phyloP scores from a whole-genome alignment of 2,113 vertebrate species.

The Salvelinus fontinalis region DNA sequence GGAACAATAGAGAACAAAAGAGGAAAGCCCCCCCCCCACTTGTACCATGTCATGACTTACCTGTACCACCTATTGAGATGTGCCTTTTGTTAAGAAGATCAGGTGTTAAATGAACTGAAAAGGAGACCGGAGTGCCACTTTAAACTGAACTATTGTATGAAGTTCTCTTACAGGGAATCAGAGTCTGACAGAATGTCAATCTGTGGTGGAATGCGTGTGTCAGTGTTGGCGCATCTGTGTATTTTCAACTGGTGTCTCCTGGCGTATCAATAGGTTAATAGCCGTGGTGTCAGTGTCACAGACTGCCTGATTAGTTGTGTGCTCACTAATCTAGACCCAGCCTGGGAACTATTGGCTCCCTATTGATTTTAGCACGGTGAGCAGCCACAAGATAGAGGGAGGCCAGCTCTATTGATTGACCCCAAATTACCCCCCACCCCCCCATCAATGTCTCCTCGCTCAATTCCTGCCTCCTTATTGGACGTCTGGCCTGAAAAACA shows the following conservation, averaged over 20 bases:
- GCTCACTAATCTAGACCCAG: slow-evolving; percentile 76
- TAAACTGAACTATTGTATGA: too few relatives aligned
- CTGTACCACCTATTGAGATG: neutral
- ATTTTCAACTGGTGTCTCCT: slow-evolving; percentile 57
- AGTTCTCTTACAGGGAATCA: too few relatives aligned
- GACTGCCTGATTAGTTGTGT: slow-evolving; percentile 80
- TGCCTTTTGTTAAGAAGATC: too few relatives aligned
- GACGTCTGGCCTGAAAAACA: slow-evolving; percentile 47
- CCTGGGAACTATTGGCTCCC: slow-evolving; percentile 77
- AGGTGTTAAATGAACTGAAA: too few relatives aligned
- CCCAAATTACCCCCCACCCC: slow-evolving; percentile 77
- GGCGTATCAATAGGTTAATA: slow-evolving; percentile 79
- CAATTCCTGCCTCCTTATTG: slow-evolving; percentile 51
- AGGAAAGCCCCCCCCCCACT: too few relatives aligned
- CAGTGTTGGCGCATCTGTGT: slow-evolving; percentile 15
- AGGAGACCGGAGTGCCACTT: neutral
- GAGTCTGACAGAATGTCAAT: neutral
- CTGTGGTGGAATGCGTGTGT: slow-evolving; percentile 17
- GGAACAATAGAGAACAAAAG: too few relatives aligned
- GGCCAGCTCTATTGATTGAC: slow-evolving; percentile 82
- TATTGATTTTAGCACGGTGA: slow-evolving; percentile 79
- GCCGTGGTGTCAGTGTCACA: slow-evolving; percentile 75
- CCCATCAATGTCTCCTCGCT: slow-evolving; percentile 48
- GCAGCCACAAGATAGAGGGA: slow-evolving; percentile 77
- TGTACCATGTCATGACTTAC: too few relatives aligned